Base-by-base conservation (phyloP, 2,797 vertebrate species). In the Enteromius argenteus region DNA sequence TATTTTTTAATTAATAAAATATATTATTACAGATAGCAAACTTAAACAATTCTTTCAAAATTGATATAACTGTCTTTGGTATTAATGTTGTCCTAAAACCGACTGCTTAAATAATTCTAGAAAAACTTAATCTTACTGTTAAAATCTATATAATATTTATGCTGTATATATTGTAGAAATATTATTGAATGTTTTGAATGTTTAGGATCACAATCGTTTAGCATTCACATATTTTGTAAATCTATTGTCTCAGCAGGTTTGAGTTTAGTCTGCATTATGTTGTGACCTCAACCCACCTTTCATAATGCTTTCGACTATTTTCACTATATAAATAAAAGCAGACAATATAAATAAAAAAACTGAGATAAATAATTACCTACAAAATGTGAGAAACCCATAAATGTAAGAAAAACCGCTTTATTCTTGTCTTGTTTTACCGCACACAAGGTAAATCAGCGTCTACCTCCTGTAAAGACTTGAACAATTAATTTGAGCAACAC, bases 191-290 rank as follows among this genome's bases (percentile, higher is more conserved):
- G 15, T 49, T 9, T 9, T 72, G 7, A 49, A 30, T 30, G 4
- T 49, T 51, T 21, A 49, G 27, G 4, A 49, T 49, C 9, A 49
- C 46, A 1, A 46, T 72, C 30, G 5, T 35, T 74, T 32, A 72
- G 17, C 23, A 10, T 51, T 21, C 4, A 74, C 30, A 35, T 73
- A 13, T n/a, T 56, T 72, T 49, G 42, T 35, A 30, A 6, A 74
- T 35, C 56, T 60, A 8, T 73, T 73, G 37, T 42, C 37, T 68
- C 19, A 13, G 37, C 66, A n/a, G 67, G 37, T 69, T 69, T 69
- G 21, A 23, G 23, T 44, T 23, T 10, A n/a, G 39, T 44, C n/a
- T 27, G 42, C 42, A 27, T 71, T 49, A 17, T 44, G 14, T 73
- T 27, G 1, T 51, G 8, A 53, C 51, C 30, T 46, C 27, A 75